Conservation (phyloP, 2,888 invertebrate species). For the Halocaridina rubra region DNA sequence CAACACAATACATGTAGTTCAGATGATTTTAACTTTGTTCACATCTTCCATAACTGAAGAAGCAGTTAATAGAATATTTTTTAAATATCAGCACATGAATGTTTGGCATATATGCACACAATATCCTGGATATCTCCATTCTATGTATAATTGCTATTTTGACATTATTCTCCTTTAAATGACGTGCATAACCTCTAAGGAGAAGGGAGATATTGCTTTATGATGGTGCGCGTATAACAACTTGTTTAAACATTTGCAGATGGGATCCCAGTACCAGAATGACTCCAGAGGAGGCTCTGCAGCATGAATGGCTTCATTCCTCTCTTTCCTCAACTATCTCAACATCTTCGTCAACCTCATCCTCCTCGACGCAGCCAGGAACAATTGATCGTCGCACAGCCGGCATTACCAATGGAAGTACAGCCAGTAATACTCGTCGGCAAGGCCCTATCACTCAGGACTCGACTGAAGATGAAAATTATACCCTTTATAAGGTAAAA, state of each 20-base stretch:
- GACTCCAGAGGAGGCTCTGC: slow-evolving; percentile 90
- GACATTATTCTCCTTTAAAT: too few relatives aligned
- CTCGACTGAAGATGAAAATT: slow-evolving; percentile 49
- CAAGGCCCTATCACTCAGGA: slow-evolving; percentile 53
- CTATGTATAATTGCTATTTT: too few relatives aligned
- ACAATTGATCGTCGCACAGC: not conserved
- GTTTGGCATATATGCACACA: too few relatives aligned
- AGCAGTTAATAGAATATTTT: too few relatives aligned
- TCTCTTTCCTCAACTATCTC: slow-evolving; percentile 39
- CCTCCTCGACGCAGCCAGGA: slow-evolving; percentile 57
- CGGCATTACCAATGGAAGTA: not conserved
- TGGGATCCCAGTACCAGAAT: slow-evolving; percentile 94
- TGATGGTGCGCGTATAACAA: not conserved
- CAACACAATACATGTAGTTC: too few relatives aligned
- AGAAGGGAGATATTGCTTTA: too few relatives aligned
- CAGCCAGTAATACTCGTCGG: not conserved
- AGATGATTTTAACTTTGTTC: too few relatives aligned
- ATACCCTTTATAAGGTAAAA: slow-evolving; percentile 23
- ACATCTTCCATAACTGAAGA: too few relatives aligned
- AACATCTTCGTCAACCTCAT: slow-evolving; percentile 25
- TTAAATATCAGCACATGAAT: too few relatives aligned
- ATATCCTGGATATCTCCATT: too few relatives aligned
- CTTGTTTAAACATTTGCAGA: slow-evolving; percentile 70
- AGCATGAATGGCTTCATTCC: slow-evolving; percentile 82
- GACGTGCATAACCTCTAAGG: too few relatives aligned